These are phyloP conservation scores for Ctenosaura bakeri DNA, from an alignment of 2,797 vertebrate genomes.

Conservation along the genomic window DNA sequence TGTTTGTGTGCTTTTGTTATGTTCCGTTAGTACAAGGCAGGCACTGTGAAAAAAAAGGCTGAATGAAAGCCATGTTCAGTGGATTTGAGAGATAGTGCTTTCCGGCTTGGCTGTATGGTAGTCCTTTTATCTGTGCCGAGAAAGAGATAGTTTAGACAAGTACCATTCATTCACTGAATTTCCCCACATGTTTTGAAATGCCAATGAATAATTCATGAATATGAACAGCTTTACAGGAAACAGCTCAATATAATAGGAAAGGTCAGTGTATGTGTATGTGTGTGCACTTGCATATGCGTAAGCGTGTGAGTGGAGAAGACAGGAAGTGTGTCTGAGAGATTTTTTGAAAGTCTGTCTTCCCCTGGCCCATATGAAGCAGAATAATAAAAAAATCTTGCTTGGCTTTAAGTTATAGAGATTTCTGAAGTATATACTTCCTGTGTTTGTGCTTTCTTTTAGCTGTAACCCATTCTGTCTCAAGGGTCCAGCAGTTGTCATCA, in stretches of 20 bases:
- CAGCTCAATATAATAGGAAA: conserved; percentile 29
- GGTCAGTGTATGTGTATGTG: not conserved
- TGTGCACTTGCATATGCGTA: not conserved
- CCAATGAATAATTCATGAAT: conserved; percentile 43
- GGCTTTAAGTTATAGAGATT: not conserved
- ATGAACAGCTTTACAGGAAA: conserved; percentile 3
- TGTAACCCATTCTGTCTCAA: not conserved
- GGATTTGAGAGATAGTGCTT: conserved; percentile 37
- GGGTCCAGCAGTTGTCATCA: not conserved
- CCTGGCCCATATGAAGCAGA: conserved; percentile 1
- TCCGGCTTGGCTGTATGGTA: conserved; percentile 7
- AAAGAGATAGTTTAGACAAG: conserved; percentile 33
- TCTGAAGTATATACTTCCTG: conserved; percentile 9
- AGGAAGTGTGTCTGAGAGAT: no score
- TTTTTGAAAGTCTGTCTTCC: not conserved
- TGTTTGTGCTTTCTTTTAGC: not conserved
- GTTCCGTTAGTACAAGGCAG: conserved; percentile 24
- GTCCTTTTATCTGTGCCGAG: conserved; percentile 24
- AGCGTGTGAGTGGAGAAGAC: not conserved
- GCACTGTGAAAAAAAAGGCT: conserved; percentile 16
- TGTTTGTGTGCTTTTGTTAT: conserved; percentile 28
- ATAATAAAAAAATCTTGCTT: not conserved
- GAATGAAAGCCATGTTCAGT: not conserved
- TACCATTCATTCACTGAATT: conserved; percentile 35
- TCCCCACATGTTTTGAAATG: conserved; percentile 22